These are phyloP conservation scores for Lamellibrachia luymesi DNA, from an alignment of 1,140 invertebrate species.

Conservation along the genomic window DNA sequence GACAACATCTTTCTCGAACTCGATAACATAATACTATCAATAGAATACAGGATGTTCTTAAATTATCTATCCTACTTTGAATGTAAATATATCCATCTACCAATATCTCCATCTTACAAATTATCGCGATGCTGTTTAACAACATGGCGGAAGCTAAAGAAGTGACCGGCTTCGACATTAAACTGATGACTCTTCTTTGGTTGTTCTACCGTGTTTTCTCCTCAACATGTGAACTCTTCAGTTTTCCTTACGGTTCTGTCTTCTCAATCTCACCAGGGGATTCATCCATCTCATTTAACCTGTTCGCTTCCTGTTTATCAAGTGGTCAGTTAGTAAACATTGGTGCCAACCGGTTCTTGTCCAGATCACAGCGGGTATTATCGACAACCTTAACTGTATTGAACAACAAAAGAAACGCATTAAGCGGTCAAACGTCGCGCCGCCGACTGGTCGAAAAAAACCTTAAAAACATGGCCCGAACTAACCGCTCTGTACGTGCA, in stretches of 20 bases:
- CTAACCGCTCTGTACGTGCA: too few species aligned
- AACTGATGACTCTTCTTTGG: background rate
- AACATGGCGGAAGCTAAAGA: background rate
- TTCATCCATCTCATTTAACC: too few species aligned
- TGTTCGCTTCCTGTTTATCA: too few species aligned
- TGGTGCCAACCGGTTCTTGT: background rate
- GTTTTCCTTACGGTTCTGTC: too few species aligned
- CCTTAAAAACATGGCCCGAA: too few species aligned
- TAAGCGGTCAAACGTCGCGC: too few species aligned
- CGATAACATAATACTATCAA: background rate
- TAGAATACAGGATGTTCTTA: background rate
- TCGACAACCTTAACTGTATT: too few species aligned
- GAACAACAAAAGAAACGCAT: too few species aligned
- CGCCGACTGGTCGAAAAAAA: too few species aligned
- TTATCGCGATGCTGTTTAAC: background rate
- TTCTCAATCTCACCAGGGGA: too few species aligned
- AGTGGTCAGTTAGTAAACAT: background rate
- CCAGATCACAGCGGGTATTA: background rate
- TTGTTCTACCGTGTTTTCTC: background rate
- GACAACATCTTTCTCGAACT: background rate
- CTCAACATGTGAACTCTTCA: background rate
- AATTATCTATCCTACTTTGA: background rate
- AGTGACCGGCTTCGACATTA: background rate
- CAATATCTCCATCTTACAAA: too few species aligned
- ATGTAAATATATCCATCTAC: too few species aligned